Evolutionary conservation across 2,888 invertebrate species (phyloP).

Genomic region (Caenorhabditis drosophilae): DNA sequence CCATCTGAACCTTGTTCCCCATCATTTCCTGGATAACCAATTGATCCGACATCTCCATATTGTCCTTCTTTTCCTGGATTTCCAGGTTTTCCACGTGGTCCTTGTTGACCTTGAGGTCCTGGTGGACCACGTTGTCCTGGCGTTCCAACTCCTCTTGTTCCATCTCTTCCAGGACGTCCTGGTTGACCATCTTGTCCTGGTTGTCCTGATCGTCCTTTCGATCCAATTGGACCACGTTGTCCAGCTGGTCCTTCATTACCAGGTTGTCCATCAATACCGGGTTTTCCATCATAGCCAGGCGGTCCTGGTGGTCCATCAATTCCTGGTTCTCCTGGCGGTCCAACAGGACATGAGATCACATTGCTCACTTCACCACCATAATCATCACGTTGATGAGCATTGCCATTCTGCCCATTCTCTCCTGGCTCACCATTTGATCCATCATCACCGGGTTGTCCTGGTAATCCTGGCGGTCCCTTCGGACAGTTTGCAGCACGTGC

Average conservation of each 20-base stretch:
- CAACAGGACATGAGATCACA: constrained; percentile 22
- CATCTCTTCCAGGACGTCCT: constrained; percentile 37
- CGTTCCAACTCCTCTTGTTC: constrained; percentile 20
- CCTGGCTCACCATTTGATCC: constrained; percentile 23
- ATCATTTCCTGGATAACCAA: constrained; percentile 34
- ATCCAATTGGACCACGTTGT: constrained; percentile 24
- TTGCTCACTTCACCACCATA: constrained; percentile 6
- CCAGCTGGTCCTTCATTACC: constrained; percentile 41
- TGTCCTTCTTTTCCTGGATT: constrained; percentile 29
- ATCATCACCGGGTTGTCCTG: constrained; percentile 26
- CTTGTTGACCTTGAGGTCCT: constrained; percentile 27
- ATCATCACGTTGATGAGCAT: constrained; percentile 13
- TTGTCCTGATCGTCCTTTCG: constrained; percentile 25
- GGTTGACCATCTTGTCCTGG: constrained; percentile 38
- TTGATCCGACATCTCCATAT: constrained; percentile 29
- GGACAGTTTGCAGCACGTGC: constrained; percentile 29
- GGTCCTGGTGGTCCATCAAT: constrained; percentile 27
- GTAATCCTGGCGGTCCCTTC: constrained; percentile 31
- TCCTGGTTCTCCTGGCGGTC: constrained; percentile 31
- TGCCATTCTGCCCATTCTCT: constrained; percentile 17
- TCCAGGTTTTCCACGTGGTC: constrained; percentile 32
- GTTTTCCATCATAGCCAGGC: constrained; percentile 25
- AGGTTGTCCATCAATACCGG: constrained; percentile 33
- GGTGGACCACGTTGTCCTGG: constrained; percentile 25
- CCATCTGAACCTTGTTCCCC: constrained; percentile 40